Evolutionary conservation across 2,888 invertebrate species (phyloP).

Genomic region (Agonopterix alstromeriana): DNA sequence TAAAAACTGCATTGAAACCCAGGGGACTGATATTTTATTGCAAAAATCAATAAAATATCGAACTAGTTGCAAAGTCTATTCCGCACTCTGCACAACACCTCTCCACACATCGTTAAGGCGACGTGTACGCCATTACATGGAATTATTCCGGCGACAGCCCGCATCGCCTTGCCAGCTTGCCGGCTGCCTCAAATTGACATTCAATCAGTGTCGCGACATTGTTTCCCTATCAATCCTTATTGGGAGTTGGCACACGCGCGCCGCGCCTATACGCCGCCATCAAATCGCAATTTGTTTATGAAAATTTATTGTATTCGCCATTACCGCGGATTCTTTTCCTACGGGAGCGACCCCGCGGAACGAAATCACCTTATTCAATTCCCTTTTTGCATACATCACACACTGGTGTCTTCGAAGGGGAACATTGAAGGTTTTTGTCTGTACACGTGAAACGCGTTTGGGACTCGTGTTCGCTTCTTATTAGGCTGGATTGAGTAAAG

Average conservation of each 20-base stretch:
- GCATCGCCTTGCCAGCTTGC: slow-evolving; percentile 12
- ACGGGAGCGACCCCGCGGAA: slow-evolving; percentile 67
- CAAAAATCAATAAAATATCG: too few species aligned
- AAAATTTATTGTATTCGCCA: slow-evolving; percentile 77
- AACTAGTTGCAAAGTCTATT: slow-evolving; percentile 13
- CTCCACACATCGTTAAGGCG: slow-evolving; percentile 61
- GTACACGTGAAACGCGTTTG: slow-evolving; percentile 74
- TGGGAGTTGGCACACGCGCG: slow-evolving; percentile 57
- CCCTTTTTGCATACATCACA: slow-evolving; percentile 76
- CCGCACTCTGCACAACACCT: slow-evolving; percentile 25
- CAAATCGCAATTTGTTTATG: slow-evolving; percentile 77
- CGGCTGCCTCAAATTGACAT: slow-evolving; percentile 62
- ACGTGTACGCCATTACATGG: slow-evolving; percentile 55
- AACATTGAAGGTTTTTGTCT: slow-evolving; percentile 62
- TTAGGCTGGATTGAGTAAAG: slow-evolving; percentile 68
- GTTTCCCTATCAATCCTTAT: slow-evolving; percentile 76
- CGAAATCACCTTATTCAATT: slow-evolving; percentile 77
- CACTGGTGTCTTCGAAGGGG: slow-evolving; percentile 59
- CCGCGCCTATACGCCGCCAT: slow-evolving; percentile 62
- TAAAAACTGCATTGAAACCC: too few species aligned
- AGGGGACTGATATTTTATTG: too few species aligned
- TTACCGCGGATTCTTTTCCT: slow-evolving; percentile 74
- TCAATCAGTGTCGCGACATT: slow-evolving; percentile 73
- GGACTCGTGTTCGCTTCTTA: slow-evolving; percentile 68
- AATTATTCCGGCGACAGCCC: slow-evolving; percentile 53